Percentiles rank a stretch among this genome's conserved stretches.
Evolutionary conservation across 2,113 vertebrate genomes (phyloP).

Genomic region (Diglossa brunneiventris): DNA sequence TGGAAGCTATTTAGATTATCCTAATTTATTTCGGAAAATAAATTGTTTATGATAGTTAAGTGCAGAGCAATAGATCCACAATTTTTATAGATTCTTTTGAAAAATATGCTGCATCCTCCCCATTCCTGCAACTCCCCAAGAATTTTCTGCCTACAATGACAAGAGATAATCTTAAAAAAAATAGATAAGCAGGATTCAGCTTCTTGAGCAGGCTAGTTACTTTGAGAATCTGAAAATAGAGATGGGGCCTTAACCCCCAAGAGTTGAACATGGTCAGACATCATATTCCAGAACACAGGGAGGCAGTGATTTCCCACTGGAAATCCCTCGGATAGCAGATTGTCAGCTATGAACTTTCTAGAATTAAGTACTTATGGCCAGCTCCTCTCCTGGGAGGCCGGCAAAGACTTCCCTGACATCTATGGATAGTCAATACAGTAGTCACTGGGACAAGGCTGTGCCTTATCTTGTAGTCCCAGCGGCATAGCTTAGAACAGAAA

Average conservation of each 20-base stretch:
- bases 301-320: constrained; percentile 27
- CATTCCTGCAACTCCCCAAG: neutral
- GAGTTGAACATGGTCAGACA: neutral
- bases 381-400: neutral
- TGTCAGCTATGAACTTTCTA: constrained; percentile 23
- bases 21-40: neutral
- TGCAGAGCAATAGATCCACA: neutral
- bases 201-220: neutral
- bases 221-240: neutral
- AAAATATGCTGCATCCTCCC: neutral
- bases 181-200: neutral
- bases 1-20: neutral
- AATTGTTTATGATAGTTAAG: neutral
- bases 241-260: neutral
- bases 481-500: neutral
- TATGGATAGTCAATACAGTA: neutral
- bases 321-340: neutral
- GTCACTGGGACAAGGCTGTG: neutral
- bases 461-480: neutral
- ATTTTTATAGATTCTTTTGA: neutral
- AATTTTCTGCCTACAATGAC: neutral
- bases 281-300: neutral
- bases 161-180: neutral
- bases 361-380: constrained; percentile 20
- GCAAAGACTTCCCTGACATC: neutral